Evolutionary conservation across 2,888 invertebrate species (phyloP).

Genomic region (Agrilus cyanescens): DNA sequence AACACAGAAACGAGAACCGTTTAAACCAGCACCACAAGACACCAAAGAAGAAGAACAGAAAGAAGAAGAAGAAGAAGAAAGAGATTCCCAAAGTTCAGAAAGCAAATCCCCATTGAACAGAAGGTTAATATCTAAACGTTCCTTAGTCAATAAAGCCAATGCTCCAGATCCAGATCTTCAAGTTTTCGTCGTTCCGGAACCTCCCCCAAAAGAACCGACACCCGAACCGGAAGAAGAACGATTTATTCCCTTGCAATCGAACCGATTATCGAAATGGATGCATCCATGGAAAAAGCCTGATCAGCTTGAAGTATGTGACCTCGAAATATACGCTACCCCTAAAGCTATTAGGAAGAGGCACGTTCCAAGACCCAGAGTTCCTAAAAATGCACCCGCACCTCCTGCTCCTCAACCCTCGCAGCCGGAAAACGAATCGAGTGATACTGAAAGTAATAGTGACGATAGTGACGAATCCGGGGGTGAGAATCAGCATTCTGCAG

Average conservation of each 20-base stretch:
- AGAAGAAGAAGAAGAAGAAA: background rate
- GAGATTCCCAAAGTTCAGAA: background rate
- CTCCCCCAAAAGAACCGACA: conserved; percentile 32
- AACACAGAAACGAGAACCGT: conserved; percentile 32
- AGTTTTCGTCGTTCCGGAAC: conserved; percentile 26
- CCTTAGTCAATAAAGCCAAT: conserved; percentile 30
- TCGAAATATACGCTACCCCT: conserved; percentile 34
- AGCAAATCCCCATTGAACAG: conserved; percentile 4
- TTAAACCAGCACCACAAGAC: conserved; percentile 8
- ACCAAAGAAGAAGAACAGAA: conserved; percentile 3
- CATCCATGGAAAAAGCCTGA: conserved; percentile 33
- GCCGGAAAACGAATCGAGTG: conserved; percentile 14
- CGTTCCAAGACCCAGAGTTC: conserved; percentile 27
- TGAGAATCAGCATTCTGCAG: conserved; percentile 25
- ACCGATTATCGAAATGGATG: conserved; percentile 31
- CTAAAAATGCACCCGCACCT: conserved; percentile 6
- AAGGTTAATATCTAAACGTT: conserved; percentile 29
- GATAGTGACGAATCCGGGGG: conserved; percentile 20
- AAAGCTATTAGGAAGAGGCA: conserved; percentile 32
- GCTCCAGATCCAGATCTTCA: conserved; percentile 29
- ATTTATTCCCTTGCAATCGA: conserved; percentile 33
- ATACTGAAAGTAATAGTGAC: conserved; percentile 26
- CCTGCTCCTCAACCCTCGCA: conserved; percentile 5
- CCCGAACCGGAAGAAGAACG: conserved; percentile 32
- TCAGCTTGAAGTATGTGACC: conserved; percentile 30